Base-by-base conservation (phyloP, 2,888 invertebrate species). In the Oxycera nigricornis region DNA sequence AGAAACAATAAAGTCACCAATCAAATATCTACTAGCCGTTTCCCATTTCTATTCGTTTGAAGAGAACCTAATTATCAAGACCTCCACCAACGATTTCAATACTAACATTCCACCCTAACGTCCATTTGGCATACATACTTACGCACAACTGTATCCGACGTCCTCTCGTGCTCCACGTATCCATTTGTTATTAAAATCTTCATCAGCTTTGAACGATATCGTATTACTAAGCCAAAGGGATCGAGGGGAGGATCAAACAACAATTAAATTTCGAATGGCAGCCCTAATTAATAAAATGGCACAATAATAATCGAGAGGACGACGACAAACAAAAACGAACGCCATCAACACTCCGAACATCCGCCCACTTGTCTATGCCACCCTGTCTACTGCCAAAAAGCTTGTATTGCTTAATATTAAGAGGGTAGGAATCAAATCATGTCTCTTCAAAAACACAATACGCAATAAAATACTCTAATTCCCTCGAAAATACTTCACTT, bases 251-350 rank as follows among this genome's bases (percentile, higher is more conserved):
- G 67, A n/a, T 22, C 46, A 28, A 22, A 17, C 22, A 55, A 52
- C 52, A 52, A 55, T 55, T 31, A 67, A 67, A 67, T 52, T 35
- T 55, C 55, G 70, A 70, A 70, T 20, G 70, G 70, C 55, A 70
- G 35, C 70, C 70, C 70, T 70, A 70, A 70, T 70, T 70, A 55
- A 70, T 55, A 70, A 70, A 70, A 70, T n/a, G 70, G 70, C 22
- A 26, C 55, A 52, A 70, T 70, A 41, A 70, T 70, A 52, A 70
- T 35, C 70, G 55, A 55, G 55, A 70, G n/a, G n/a, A 70, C 20
- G 55, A 20, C 70, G 20, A 14, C 55, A 68, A 55, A 24, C 41
- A 39, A 65, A 24, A 70, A 55, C 30, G 24, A 70, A 70, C 31
- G 55, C 26, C 28, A 46, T 39, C 50, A 11, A 17, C 20, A 22